phyloP scores from a whole-genome alignment of 2,797 vertebrate species.

The Fistularia commersonii region DNA sequence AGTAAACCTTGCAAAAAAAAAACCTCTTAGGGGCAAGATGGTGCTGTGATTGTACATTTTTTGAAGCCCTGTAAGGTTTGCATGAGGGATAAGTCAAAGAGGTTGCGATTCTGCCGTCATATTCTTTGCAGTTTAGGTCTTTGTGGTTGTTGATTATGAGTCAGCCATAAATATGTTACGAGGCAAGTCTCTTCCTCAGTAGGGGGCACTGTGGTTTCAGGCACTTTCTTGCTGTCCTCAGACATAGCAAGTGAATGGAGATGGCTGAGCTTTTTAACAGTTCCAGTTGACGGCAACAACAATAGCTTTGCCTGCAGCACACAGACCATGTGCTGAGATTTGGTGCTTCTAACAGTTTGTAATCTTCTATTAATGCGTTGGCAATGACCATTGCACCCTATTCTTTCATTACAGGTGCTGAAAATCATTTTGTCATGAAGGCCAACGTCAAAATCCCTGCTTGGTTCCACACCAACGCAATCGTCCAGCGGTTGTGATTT shows the following conservation, averaged over 20 bases:
- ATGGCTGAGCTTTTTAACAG: conserved; percentile 34
- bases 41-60: too few species aligned
- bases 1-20: background rate
- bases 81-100: too few species aligned
- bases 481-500: background rate
- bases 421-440: conserved; percentile 36
- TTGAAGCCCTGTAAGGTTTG: too few species aligned
- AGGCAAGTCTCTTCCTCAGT: conserved; percentile 37
- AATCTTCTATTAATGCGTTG: conserved; percentile 37
- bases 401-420: conserved; percentile 40
- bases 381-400: conserved; percentile 32
- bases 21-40: too few species aligned
- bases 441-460: conserved; percentile 18
- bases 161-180: conserved; percentile 53
- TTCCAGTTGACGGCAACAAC: conserved; percentile 59
- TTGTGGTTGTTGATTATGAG: conserved; percentile 50
- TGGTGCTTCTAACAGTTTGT: conserved; percentile 33
- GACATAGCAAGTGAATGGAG: conserved; percentile 46
- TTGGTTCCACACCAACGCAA: background rate
- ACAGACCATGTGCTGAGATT: conserved; percentile 39
- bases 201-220: conserved; percentile 75
- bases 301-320: conserved; percentile 53
- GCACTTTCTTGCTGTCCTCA: conserved; percentile 3
- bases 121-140: too few species aligned
- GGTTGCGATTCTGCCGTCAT: too few species aligned